These are phyloP conservation scores for Bombus balteatus DNA, from an alignment of 1,140 invertebrate genomes.

Conservation along the genomic window DNA sequence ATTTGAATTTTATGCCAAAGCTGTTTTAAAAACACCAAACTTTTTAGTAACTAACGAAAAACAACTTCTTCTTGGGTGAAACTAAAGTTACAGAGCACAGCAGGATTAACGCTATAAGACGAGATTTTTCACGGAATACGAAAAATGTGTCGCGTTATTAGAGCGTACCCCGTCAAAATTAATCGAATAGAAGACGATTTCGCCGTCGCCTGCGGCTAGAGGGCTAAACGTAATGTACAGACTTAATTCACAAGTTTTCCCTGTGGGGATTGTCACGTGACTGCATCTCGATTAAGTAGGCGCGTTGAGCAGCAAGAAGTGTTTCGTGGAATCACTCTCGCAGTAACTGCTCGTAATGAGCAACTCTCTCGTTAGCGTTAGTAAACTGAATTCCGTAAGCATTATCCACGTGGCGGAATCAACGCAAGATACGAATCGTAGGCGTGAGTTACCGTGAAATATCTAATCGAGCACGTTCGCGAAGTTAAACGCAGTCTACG, in stretches of 20 bases:
- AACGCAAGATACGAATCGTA: neutral
- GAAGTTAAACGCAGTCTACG: conserved; percentile 53
- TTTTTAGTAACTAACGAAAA: no score
- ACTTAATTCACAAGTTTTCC: neutral
- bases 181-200: no score
- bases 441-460: conserved; percentile 15
- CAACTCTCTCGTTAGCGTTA: conserved; percentile 57
- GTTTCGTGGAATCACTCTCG: conserved; percentile 33
- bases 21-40: no score
- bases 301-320: conserved; percentile 28
- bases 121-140: no score
- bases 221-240: no score
- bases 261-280: conserved; percentile 9
- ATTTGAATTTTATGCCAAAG: no score
- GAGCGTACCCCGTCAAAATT: no score
- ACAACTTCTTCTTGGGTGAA: no score
- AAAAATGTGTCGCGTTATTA: no score
- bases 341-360: conserved; percentile 46
- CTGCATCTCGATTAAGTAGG: conserved; percentile 38
- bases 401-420: conserved; percentile 22
- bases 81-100: no score
- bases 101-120: no score
- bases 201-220: no score
- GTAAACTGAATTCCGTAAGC: conserved; percentile 48
- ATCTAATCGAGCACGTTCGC: conserved; percentile 60